These are phyloP conservation scores for Psammodynastes pulverulentus DNA, from an alignment of 2,113 vertebrate species.

Conservation along the genomic window DNA sequence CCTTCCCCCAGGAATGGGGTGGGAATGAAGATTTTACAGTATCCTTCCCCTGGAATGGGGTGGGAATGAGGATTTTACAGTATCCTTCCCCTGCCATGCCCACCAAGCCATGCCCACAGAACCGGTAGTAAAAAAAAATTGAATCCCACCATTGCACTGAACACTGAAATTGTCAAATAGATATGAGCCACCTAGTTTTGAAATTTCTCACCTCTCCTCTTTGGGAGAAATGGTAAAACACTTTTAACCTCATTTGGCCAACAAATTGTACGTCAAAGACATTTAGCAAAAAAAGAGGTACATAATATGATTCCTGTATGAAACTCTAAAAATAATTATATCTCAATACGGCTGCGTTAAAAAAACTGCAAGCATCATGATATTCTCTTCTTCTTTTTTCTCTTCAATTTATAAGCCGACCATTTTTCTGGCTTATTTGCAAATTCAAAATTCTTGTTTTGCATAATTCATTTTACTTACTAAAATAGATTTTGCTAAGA, in stretches of 20 bases:
- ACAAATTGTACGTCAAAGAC: not conserved
- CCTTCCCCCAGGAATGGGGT: too few species aligned
- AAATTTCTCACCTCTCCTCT: rapidly evolving
- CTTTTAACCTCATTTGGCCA: not conserved
- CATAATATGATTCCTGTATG: not conserved
- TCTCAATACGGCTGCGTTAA: not conserved
- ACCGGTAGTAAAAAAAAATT: too few species aligned
- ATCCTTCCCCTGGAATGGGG: too few species aligned
- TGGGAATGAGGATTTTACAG: too few species aligned
- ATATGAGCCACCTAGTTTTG: not conserved
- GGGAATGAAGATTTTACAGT: too few species aligned
- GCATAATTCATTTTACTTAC: not conserved
- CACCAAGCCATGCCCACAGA: too few species aligned
- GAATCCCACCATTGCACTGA: too few species aligned
- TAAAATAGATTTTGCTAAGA: not conserved
- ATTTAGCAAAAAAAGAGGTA: not conserved
- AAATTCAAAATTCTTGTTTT: not conserved
- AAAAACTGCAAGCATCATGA: not conserved
- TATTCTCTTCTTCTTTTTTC: not conserved
- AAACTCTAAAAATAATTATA: not conserved
- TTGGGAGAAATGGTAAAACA: not conserved
- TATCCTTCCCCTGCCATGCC: too few species aligned
- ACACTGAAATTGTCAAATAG: not conserved
- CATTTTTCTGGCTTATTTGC: not conserved
- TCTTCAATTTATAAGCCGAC: not conserved